Evolutionary conservation across 1,140 invertebrate species (phyloP), one percentile per base, ranked within the genome.

Genomic region (Calycopis cecrops): DNA sequence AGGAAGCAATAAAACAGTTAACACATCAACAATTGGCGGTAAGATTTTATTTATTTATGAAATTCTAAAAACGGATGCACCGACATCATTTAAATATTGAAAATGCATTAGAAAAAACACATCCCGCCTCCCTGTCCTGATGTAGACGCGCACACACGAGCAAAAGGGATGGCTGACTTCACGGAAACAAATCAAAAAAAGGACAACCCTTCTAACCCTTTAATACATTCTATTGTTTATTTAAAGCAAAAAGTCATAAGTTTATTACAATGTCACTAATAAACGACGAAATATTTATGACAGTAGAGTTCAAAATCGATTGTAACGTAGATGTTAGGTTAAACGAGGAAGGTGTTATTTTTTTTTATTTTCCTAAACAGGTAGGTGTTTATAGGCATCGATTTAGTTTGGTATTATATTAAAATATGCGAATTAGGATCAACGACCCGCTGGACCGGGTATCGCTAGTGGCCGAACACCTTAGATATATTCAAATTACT

Each of bases 161-260:
- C 50, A 71, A 81, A 14, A 54, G 67, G 69, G 80, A 83, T 49
- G 56, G 35, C 44, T 37, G 40, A 47, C 52, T 67, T 75, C 73
- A 76, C 81, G 80, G 80, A 86, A 83, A 79, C 78, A 67, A 67
- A 70, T 74, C 69, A 76, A 84, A 86, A 84, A 85, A 86, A 82
- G 73, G 72, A 75, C 79, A 81, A 84, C 80, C 83, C 80, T 84
- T 81, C 83, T 80, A 69, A 79, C 79, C 82, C 83, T 84, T 81
- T 76, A 65, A 59, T 66, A 69, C 68, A 76, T 77, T 79, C 71
- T 71, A 76, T 81, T 83, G 76, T 79, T 80, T 77, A 76, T 61
- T 63, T 60, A 55, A 59, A 59, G 54, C 53, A 61, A 71, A 78
- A 77, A 50, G 69, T 67, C 70, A 53, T 75, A 80, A 63, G 57